Evolutionary conservation across 1,140 invertebrate genomes (phyloP), one percentile per base, ranked within the genome.

Genomic region (Condylostylus longicornis): DNA sequence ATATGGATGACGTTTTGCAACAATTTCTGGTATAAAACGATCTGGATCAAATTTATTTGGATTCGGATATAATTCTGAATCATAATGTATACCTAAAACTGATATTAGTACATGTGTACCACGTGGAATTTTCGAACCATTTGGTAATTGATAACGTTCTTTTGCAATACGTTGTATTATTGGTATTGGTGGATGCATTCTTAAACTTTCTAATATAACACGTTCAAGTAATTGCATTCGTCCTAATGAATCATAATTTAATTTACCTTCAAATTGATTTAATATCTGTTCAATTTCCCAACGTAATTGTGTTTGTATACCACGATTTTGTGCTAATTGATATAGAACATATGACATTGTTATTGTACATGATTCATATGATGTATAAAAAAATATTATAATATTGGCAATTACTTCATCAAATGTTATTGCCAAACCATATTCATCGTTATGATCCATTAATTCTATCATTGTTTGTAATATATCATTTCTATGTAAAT

Each of bases 1-100:
- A 38, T 55, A 65, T 0, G 64, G 62, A 40, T 61, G 54, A 20
- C 61, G 53, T 19, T 58, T 45, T 9, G 44, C 44, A 34, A 64
- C 62, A 19, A 60, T 46, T 32, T 76, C 71, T 2, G 67, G 58
- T 1, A 61, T 50, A 49, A 82, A 82, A 43, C 76, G 56, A 19
- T 76, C 71, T 0, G 80, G 80, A 53, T 77, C 66, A 42, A 78
- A 84, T 6, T 46, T 54, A 7, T 76, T 66, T 5, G 80, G 79
- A 41, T 82, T 56, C 2, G 75, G 67, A 53, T 66, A 83, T 37
- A 69, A 57, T 23, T 70, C 54, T 2, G 70, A 66, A 58, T 82
- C 72, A 32, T 67, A 54, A 41, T 83, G 78, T 21, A 82, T 64
- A 32, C 64, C 66, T 41, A 68, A 66, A 2, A 64, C 44, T 4